Base-by-base conservation (phyloP, 2,113 vertebrate genomes). In the Ochotona princeps region DNA sequence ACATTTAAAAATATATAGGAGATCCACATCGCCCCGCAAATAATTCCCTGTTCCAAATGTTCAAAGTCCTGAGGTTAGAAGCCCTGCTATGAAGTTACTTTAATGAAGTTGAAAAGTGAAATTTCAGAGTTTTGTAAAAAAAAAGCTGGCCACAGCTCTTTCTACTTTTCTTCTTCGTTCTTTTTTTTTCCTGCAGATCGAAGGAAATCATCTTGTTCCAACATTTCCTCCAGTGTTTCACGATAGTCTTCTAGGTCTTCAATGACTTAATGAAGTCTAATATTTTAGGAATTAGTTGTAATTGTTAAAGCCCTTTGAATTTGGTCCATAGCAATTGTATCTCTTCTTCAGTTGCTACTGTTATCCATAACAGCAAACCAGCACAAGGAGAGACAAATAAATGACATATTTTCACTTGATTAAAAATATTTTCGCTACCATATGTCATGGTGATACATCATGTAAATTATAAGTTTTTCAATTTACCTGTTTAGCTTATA, bases 221-320 rank as follows among this genome's bases (percentile, higher is more conserved):
- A 3, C 5, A 28, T 14, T 63, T 44, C 32, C 35, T 69, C 28
- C 75, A 14, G 49, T 57, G 7, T 10, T 87, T 57, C 28, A 21
- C 1, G 26, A 85, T 91, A 3, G 81, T 88, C 11, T n/a, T 87
- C 61, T 38, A 67, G 49, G 21, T 65, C 18, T 69, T 49, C 10
- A 54, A 7, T 73, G 23, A 47, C 0, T 25, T 1, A 65, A 61
- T 65, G 49, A 61, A 23, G 72, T 32, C 26, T 73, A 78, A 82
- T 1, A 60, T 69, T 67, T 78, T 54, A 76, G 9, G 54, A 57
- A 57, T 57, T 57, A 57, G 18, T 57, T 6, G 9, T 23, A 87
- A 32, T 38, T 73, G 11, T 66, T 28, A 57, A 90, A 73, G 13
- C 9, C 51, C 88, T 92, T 85, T 38, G 92, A 66, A 73, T 23